Conservation (phyloP, 92 coral and sea anemone species). For the Desmophyllum pertusum region DNA sequence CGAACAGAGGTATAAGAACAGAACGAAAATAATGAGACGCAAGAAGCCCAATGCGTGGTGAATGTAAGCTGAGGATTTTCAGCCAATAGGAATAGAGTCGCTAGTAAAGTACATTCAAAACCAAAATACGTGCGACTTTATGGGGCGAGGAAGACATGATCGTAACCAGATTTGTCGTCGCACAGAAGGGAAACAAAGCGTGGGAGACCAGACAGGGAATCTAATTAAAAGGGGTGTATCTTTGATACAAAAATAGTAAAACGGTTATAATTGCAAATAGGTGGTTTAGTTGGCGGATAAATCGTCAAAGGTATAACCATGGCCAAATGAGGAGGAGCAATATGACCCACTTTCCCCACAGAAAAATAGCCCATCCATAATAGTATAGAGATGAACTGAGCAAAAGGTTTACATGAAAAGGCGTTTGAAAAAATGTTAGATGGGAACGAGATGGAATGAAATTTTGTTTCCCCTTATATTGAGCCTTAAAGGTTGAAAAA, state of each 20-base stretch:
- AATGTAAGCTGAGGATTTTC: slow-evolving; percentile 50
- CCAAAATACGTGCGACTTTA: background rate
- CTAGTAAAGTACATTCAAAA: slow-evolving; percentile 27
- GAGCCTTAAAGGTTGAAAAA: slow-evolving; percentile 19
- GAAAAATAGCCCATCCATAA: slow-evolving; percentile 32
- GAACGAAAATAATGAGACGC: slow-evolving; percentile 43
- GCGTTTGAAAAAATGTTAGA: slow-evolving; percentile 17
- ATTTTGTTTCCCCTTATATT: background rate
- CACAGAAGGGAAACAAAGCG: no score
- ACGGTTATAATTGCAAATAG: no score
- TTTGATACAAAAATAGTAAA: no score
- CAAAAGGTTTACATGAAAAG: slow-evolving; percentile 39
- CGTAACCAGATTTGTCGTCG: no score
- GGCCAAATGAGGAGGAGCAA: slow-evolving; percentile 41
- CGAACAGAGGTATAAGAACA: slow-evolving; percentile 39
- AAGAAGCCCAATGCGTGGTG: slow-evolving; percentile 52
- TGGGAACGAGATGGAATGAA: slow-evolving; percentile 23
- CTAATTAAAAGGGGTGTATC: no score
- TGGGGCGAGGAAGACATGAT: no score
- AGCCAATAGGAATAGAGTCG: slow-evolving; percentile 46
- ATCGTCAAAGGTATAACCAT: slow-evolving; percentile 36
- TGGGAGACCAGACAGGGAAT: no score
- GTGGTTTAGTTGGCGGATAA: slow-evolving; percentile 15
- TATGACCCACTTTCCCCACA: slow-evolving; percentile 17
- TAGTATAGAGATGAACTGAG: slow-evolving; percentile 31